Percentiles rank a stretch among this genome's conserved stretches.
Conservation (phyloP, 1,140 invertebrate species). For the Apis florea region DNA sequence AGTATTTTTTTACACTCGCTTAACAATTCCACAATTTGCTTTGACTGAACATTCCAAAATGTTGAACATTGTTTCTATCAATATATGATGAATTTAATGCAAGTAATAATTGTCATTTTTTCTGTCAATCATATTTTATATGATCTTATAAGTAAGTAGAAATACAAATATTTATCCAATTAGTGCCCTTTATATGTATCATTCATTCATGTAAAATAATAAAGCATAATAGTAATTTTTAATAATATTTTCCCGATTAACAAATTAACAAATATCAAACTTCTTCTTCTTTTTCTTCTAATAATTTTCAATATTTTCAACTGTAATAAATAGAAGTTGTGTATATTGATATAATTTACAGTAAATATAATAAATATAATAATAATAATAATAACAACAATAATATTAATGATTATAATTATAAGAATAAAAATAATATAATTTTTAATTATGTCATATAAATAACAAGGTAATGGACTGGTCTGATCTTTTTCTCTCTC, state of each 20-base stretch:
- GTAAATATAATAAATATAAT: constrained; percentile 50
- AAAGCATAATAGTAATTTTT: constrained; percentile 14
- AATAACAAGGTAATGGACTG: constrained; percentile 67
- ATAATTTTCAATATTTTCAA: background rate
- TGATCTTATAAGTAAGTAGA: constrained; percentile 59
- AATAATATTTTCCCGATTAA: constrained; percentile 1
- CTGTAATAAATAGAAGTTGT: constrained; percentile 57
- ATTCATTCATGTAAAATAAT: constrained; percentile 62
- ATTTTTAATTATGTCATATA: constrained; percentile 50
- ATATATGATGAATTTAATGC: constrained; percentile 44
- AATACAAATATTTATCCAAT: constrained; percentile 53
- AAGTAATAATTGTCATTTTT: constrained; percentile 40
- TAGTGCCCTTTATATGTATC: constrained; percentile 57
- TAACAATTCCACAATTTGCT: constrained; percentile 65
- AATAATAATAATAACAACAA: constrained; percentile 52
- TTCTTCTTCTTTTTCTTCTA: too few species aligned
- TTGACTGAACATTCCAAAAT: constrained; percentile 56
- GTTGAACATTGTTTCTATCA: constrained; percentile 52
- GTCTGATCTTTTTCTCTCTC: constrained; percentile 53
- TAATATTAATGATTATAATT: constrained; percentile 30
- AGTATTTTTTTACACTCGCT: constrained; percentile 58
- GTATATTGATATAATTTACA: constrained; percentile 59
- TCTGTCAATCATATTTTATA: constrained; percentile 54
- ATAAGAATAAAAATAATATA: constrained; percentile 51
- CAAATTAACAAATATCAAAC: background rate